A percentile compares a stretch with the other conserved stretches of the same genome.
Conservation (phyloP, 2,113 vertebrate species). For the Myodes glareolus region DNA sequence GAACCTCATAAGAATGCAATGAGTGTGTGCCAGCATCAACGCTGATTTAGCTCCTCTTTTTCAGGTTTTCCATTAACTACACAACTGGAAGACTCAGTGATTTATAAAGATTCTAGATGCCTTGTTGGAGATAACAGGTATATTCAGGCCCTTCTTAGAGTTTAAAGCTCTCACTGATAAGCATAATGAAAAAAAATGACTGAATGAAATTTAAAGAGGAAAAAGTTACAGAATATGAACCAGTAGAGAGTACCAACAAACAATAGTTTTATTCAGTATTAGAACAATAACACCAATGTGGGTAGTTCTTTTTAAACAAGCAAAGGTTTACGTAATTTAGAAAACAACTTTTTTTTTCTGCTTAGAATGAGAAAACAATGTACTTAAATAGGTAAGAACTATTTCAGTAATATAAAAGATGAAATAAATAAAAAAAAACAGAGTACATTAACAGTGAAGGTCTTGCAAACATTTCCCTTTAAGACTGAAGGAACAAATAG, state of each 20-base stretch:
- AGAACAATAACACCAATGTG: conserved; percentile 7
- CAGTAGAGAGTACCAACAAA: background rate
- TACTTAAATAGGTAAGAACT: conserved; percentile 47
- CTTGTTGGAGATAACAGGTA: background rate
- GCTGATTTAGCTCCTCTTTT: background rate
- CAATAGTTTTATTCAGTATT: background rate
- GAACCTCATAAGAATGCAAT: background rate
- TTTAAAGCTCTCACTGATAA: background rate
- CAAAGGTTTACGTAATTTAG: conserved; percentile 1
- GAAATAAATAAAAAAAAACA: background rate
- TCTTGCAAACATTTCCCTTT: conserved; percentile 30
- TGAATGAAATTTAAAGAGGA: background rate
- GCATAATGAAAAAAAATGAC: background rate
- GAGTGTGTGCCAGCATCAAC: background rate
- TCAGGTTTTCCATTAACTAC: background rate
- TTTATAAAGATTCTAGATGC: background rate
- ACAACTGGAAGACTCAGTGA: background rate
- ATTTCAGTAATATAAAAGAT: background rate
- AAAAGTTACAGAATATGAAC: background rate
- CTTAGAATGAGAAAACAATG: conserved; percentile 6
- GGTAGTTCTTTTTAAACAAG: background rate
- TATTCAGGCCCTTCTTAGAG: background rate
- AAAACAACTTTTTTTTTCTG: conserved; percentile 43
- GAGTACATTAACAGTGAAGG: background rate
- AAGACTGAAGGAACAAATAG: conserved; percentile 48